phyloP scores from a whole-genome alignment of 2,113 vertebrate genomes.

The Nyctereutes procyonoides region DNA sequence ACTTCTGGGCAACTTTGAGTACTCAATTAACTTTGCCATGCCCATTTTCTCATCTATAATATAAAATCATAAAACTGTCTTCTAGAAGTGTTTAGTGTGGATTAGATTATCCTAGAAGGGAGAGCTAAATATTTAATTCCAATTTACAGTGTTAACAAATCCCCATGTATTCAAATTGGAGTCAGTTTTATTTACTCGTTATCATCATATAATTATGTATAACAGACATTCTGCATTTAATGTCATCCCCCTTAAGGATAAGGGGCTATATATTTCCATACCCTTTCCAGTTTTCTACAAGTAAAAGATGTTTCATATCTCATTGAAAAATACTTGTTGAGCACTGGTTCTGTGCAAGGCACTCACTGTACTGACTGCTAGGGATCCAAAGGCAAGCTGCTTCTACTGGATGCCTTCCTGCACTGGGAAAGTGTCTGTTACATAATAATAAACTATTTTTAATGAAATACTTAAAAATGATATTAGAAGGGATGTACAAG shows the following conservation, averaged over 20 bases:
- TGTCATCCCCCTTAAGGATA: constrained; percentile 36
- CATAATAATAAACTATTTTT: not conserved
- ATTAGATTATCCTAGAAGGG: constrained; percentile 62
- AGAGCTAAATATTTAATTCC: constrained; percentile 73
- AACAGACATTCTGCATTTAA: constrained; percentile 51
- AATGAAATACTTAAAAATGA: not conserved
- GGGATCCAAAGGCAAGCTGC: not conserved
- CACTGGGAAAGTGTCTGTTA: not conserved
- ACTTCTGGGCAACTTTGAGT: constrained; percentile 38
- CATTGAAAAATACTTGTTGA: constrained; percentile 28
- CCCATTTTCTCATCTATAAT: constrained; percentile 64
- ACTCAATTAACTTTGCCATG: constrained; percentile 55
- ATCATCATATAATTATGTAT: constrained; percentile 59
- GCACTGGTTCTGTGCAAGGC: not conserved
- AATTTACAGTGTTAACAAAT: constrained; percentile 62
- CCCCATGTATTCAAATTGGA: constrained; percentile 57
- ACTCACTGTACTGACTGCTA: not conserved
- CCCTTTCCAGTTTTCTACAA: constrained; percentile 24
- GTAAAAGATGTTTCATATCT: not conserved
- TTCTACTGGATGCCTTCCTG: not conserved
- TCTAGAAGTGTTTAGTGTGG: constrained; percentile 64
- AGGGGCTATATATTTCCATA: not conserved
- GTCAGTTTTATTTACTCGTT: constrained; percentile 66
- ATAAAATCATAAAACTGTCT: constrained; percentile 56
- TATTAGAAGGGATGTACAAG: not conserved